Percentiles rank a stretch among this genome's conserved stretches.
These are phyloP conservation scores for Ephestia elutella DNA, from an alignment of 1,140 invertebrate genomes.

Conservation along the genomic window DNA sequence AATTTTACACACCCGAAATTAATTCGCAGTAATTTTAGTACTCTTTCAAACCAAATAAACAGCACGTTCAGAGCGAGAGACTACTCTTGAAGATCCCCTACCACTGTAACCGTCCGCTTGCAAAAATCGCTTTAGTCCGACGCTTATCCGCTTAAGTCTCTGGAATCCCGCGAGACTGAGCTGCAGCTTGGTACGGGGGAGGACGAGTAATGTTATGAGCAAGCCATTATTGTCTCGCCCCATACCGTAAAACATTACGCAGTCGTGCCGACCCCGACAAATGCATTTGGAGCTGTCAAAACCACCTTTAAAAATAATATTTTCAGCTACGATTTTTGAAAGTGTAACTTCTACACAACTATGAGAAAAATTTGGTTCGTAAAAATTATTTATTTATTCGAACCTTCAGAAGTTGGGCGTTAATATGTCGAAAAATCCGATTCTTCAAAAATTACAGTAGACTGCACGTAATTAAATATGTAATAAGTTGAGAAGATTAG, in stretches of 20 bases:
- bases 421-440: too few relatives aligned
- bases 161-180: constrained; percentile 37
- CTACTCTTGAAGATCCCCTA: constrained; percentile 41
- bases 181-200: constrained; percentile 54
- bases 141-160: constrained; percentile 15
- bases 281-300: constrained; percentile 53
- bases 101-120: constrained; percentile 26
- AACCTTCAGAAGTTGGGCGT: too few relatives aligned
- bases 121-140: constrained; percentile 21
- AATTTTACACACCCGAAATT: constrained; percentile 23
- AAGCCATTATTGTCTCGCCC: constrained; percentile 73
- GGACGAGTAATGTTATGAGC: constrained; percentile 74
- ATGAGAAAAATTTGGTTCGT: too few relatives aligned
- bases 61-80: constrained; percentile 40
- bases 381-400: too few relatives aligned
- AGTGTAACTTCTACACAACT: too few relatives aligned
- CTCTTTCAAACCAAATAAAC: constrained; percentile 45
- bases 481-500: too few relatives aligned
- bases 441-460: too few relatives aligned
- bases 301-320: constrained; percentile 18
- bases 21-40: constrained; percentile 36
- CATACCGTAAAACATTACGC: constrained; percentile 73
- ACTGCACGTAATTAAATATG: too few relatives aligned
- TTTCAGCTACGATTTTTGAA: not conserved
- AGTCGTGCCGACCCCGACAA: constrained; percentile 50